phyloP scores from a whole-genome alignment of 2,797 vertebrate species.

The Graptemys geographica region DNA sequence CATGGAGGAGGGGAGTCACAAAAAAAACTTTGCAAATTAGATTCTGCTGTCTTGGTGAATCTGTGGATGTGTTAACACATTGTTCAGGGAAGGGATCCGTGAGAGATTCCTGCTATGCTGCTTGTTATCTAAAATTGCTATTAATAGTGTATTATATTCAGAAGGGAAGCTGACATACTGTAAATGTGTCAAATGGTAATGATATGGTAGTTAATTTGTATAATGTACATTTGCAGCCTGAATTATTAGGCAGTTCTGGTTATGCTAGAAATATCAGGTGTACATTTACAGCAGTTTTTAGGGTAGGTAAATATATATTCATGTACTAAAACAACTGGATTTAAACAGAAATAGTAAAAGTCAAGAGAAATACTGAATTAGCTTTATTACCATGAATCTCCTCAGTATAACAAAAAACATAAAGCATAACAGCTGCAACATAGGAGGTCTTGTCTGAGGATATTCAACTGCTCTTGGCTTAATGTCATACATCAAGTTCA shows the following conservation, averaged over 20 bases:
- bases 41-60: conserved; percentile 32
- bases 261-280: conserved; percentile 27
- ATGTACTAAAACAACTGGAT: neutral
- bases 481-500: neutral
- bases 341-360: conserved; percentile 10
- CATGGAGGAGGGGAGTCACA: neutral
- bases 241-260: neutral
- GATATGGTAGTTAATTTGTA: neutral
- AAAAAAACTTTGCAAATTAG: neutral
- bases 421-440: neutral
- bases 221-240: conserved; percentile 38
- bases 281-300: neutral
- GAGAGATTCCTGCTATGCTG: conserved; percentile 44
- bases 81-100: neutral
- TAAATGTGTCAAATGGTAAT: conserved; percentile 42
- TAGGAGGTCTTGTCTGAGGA: neutral
- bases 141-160: conserved; percentile 57
- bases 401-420: neutral
- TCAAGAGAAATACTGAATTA: conserved; percentile 13
- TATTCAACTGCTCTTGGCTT: neutral
- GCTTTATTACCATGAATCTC: neutral
- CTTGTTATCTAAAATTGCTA: conserved; percentile 44
- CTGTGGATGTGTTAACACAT: neutral
- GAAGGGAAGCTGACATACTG: conserved; percentile 38
- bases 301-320: neutral